These are phyloP conservation scores for Sebastes fasciatus DNA, from an alignment of 2,113 vertebrate genomes.

Conservation along the genomic window DNA sequence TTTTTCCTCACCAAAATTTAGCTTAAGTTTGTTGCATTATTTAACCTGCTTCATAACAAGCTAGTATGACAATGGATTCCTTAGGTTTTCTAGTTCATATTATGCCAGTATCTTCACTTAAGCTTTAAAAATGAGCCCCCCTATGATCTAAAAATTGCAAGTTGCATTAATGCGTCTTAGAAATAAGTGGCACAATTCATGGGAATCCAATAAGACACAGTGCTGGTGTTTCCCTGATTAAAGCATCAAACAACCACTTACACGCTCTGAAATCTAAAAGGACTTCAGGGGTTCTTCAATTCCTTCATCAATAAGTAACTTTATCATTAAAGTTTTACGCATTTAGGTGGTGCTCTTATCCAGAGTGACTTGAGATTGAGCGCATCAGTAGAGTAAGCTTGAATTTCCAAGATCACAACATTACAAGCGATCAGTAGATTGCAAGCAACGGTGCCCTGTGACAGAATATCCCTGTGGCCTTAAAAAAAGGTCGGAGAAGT, in stretches of 20 bases:
- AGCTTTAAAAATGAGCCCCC: too few species aligned
- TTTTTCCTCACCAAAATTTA: too few species aligned
- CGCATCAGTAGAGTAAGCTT: conserved; percentile 33
- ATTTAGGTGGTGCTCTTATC: conserved; percentile 46
- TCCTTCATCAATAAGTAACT: conserved; percentile 65
- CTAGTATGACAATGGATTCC: too few species aligned
- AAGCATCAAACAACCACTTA: conserved; percentile 20
- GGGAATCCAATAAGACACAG: neutral
- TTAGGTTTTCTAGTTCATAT: too few species aligned
- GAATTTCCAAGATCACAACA: conserved; percentile 57
- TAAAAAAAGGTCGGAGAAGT: conserved; percentile 1
- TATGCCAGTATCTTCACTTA: too few species aligned
- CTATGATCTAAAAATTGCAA: too few species aligned
- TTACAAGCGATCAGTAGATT: conserved; percentile 42
- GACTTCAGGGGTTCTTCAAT: conserved; percentile 52
- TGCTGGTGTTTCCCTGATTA: conserved; percentile 5
- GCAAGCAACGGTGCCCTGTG: conserved; percentile 21
- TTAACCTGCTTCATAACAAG: too few species aligned
- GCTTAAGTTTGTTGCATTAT: too few species aligned
- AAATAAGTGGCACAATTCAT: neutral
- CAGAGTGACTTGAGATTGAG: conserved; percentile 49
- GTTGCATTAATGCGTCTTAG: too few species aligned
- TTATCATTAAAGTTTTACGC: conserved; percentile 55
- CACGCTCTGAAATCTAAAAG: conserved; percentile 36
- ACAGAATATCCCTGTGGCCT: conserved; percentile 13